Base-by-base conservation (phyloP, 2,797 vertebrate species). In the Heterohyrax brucei region DNA sequence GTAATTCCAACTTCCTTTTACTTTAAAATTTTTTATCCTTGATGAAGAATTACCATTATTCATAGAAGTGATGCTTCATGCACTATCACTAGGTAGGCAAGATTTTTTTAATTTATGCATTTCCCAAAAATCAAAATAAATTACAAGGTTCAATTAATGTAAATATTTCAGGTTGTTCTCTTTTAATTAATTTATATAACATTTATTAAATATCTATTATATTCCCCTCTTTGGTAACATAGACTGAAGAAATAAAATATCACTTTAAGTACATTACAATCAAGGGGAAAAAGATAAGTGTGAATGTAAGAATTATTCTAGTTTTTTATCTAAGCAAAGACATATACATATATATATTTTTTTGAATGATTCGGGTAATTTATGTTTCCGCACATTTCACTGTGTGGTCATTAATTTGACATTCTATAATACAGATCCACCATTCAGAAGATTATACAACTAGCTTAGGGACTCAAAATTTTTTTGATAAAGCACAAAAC, bases 131-230 rank as follows among this genome's bases (percentile, higher is more conserved):
- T 62, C 80, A 10, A 70, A 91, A 68, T 14, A 85, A 89, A 76
- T 68, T 28, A 44, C 21, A 44, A 39, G 73, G 10, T 59, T 73
- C 33, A 0, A 30, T 33, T 70, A 88, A 66, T 87, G 70, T 95
- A 30, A 80, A 9, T 33, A 79, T 72, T 82, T 7, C 75, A 76
- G 3, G 44, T 7, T 44, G 1, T 53, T 90, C 10, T 7, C 7
- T 62, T 87, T 56, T 87, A 80, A 76, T 73, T 94, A 7, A n/a
- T 76, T 75, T 83, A 76, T 79, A 46, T 56, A 30, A 79, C 12
- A 28, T 66, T 66, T 28, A 78, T 64, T 92, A 28, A 68, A 7
- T 83, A 7, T 0, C 21, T 75, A 26, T 64, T 81, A 72, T 70
- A 10, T 28, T 3, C 62, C 14, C 39, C 56, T 87, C 13, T 77